phyloP scores from a whole-genome alignment of 2,888 invertebrate genomes.

The Platycheirus albimanus region DNA sequence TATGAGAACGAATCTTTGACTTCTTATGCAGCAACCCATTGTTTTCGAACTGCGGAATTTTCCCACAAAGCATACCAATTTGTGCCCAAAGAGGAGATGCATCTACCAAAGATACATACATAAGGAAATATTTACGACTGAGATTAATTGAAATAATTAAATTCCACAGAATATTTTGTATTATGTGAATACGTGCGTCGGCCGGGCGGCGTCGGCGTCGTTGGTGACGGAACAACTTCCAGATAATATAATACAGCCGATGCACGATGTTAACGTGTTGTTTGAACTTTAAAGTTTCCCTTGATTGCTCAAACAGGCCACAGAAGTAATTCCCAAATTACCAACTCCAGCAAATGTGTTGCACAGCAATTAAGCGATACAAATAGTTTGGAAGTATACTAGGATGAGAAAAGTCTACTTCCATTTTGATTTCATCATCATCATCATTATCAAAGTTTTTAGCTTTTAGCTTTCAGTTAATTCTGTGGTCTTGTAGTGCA shows the following conservation, averaged over 20 bases:
- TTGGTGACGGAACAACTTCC: background rate
- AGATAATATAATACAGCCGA: too few relatives aligned
- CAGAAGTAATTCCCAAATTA: background rate
- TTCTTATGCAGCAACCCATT: background rate
- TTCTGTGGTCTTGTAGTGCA: too few relatives aligned
- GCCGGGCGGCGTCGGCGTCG: too few relatives aligned
- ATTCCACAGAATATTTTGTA: background rate
- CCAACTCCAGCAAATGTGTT: background rate
- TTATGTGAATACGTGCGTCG: background rate
- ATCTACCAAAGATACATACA: too few relatives aligned
- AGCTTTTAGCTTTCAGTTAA: too few relatives aligned
- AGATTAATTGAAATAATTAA: constrained; percentile 8
- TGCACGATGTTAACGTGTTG: background rate
- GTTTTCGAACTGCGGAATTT: background rate
- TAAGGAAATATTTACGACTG: background rate
- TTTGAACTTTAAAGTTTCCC: background rate
- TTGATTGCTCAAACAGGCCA: background rate
- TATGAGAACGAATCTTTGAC: background rate
- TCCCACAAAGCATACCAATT: background rate
- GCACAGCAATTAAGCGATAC: background rate
- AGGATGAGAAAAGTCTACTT: too few relatives aligned
- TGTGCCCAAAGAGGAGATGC: background rate
- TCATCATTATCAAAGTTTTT: too few relatives aligned
- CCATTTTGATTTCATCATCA: too few relatives aligned
- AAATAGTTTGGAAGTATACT: background rate